Conservation (phyloP, 2,797 vertebrate species). For the Pipistrellus pygmaeus region DNA sequence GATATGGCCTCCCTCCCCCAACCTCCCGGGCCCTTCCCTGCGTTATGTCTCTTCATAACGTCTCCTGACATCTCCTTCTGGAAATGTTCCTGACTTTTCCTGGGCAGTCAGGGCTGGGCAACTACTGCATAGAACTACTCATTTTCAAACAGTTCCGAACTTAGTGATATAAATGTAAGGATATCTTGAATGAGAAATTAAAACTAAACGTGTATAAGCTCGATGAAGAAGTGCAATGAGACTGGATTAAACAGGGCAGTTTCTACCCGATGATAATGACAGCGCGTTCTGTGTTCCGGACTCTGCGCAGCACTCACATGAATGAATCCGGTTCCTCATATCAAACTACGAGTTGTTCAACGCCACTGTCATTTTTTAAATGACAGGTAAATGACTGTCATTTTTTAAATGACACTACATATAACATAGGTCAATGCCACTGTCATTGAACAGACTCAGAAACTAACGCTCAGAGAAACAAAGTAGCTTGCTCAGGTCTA, state of each 20-base stretch:
- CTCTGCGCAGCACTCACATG: neutral
- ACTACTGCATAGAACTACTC: neutral
- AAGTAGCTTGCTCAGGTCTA: neutral
- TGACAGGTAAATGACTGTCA: too few species aligned
- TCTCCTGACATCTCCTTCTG: neutral
- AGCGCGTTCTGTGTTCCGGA: too few species aligned
- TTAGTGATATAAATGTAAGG: neutral
- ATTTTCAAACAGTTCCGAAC: neutral
- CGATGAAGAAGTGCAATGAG: neutral
- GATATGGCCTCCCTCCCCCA: neutral
- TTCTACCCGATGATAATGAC: accelerated
- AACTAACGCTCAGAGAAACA: neutral
- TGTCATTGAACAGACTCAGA: neutral
- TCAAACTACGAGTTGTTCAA: neutral
- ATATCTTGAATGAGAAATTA: neutral
- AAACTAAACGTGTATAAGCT: neutral
- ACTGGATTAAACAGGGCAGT: neutral
- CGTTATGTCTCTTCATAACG: neutral
- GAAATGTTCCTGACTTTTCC: neutral
- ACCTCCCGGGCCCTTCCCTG: neutral
- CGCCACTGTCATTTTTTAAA: too few species aligned
- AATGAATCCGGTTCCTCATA: neutral
- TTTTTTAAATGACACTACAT: too few species aligned
- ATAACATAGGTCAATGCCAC: too few species aligned
- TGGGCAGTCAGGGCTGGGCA: neutral